Evolutionary conservation across 2,113 vertebrate genomes (phyloP).

Genomic region (Brachypteracias leptosomus): DNA sequence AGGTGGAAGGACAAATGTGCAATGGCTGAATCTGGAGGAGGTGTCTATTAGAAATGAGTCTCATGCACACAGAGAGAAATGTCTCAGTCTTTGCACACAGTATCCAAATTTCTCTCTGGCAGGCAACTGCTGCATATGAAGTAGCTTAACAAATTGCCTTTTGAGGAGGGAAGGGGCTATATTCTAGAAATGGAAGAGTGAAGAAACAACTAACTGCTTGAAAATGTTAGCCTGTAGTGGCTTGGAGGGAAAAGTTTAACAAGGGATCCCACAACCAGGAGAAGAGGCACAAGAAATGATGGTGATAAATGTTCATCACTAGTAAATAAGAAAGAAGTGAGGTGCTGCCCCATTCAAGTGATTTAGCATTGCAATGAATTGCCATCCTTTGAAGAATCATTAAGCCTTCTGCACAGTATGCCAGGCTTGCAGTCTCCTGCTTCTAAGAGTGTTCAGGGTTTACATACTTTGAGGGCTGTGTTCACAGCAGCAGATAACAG

Average conservation of each 20-base stretch:
- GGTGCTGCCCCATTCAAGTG: not conserved
- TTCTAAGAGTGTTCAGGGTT: not conserved
- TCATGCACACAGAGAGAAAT: accelerated
- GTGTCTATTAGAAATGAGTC: not conserved
- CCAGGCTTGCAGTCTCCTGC: not conserved
- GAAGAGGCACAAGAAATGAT: not conserved
- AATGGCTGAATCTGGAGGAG: not conserved
- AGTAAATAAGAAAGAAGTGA: not conserved
- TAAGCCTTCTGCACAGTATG: accelerated
- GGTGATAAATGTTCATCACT: not conserved
- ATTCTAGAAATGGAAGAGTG: not conserved
- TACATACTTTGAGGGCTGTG: not conserved
- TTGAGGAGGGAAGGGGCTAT: not conserved
- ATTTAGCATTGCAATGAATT: not conserved
- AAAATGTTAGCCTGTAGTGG: not conserved
- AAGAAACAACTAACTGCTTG: not conserved
- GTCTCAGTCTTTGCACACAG: not conserved
- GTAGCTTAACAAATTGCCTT: not conserved
- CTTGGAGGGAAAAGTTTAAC: not conserved
- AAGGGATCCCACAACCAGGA: not conserved
- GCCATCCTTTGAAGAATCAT: not conserved
- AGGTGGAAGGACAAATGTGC: not conserved
- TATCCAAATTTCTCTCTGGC: not conserved
- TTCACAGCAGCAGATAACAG: not conserved
- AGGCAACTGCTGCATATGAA: not conserved